Base-by-base conservation (phyloP, 2,888 invertebrate species). In the Calephelis perditalis region DNA sequence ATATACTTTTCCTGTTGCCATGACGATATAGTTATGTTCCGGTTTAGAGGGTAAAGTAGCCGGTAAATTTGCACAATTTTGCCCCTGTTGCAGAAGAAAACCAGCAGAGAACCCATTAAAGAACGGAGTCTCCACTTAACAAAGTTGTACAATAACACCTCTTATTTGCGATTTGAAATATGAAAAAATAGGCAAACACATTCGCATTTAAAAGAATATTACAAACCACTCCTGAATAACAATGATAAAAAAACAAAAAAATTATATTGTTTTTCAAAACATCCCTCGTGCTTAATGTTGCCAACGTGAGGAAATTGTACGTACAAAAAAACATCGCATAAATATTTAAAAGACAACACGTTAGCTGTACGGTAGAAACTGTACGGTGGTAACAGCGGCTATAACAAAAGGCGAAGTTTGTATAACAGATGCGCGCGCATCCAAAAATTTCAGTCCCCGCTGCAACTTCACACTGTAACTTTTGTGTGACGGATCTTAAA, bases 331-430 rank as follows among this genome's bases (percentile, higher is more conserved):
- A 12, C 47, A 47, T 12, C 12, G 8, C 47, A 47, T 47, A 15
- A 47, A 47, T 8, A 47, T 47, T 47, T 15, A 47, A 47, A 47
- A 47, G 47, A 15, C 47, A 47, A 15, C 47, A 47, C 47, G 15
- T 47, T 47, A n/a, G 15, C 11, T 15, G 5, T 15, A 47, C 12
- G n/a, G 12, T 15, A 15, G 15, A 15, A 15, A 15, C 15, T 15
- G 15, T 15, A 15, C 15, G 47, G 3, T 26, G 26, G 26, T 7
- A 47, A 47, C 47, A 47, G 12, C 4, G 8, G 47, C 47, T 47
- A 47, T 8, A 12, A 47, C 47, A 47, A 47, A 47, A 15, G 47
- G 47, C 8, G 47, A 9, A 7, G 15, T 15, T 15, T 15, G 15
- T 15, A 15, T 15, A 15, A 15, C 15, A 15, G 15, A 15, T 15